Conservation (phyloP, 2,888 invertebrate species). For the Alviniconcha strummeri region DNA sequence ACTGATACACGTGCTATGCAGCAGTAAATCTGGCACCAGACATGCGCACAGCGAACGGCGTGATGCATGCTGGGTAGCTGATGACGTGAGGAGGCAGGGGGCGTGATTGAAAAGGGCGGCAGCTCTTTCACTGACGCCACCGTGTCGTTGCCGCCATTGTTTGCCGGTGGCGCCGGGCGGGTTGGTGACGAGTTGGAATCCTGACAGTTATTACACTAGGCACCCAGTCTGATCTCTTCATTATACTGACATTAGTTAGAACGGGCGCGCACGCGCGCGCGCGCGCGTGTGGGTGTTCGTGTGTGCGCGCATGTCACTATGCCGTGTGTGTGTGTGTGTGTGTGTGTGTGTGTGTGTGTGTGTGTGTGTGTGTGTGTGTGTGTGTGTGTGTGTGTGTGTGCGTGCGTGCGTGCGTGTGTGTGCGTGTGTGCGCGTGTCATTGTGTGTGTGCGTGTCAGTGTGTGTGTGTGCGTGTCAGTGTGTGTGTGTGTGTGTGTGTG, state of each 20-base stretch:
- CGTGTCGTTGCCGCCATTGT: background rate
- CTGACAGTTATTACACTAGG: no score
- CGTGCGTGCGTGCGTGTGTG: background rate
- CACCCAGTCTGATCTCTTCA: no score
- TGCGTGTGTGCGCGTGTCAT: background rate
- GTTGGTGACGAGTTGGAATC: no score
- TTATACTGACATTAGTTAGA: no score
- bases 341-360: no score
- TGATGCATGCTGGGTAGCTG: conserved; percentile 4
- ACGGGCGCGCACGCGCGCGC: no score
- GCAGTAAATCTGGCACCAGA: no score
- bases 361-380: background rate
- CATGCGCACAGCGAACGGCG: background rate
- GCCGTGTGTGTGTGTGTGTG: background rate
- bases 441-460: background rate
- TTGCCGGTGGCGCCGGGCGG: no score
- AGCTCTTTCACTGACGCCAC: background rate
- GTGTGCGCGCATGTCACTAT: background rate
- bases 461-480: background rate
- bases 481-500: background rate
- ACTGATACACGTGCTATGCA: no score
- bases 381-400: background rate
- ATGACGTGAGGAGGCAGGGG: conserved; percentile 9
- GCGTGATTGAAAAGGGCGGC: background rate
- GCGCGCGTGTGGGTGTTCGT: no score